Conservation (phyloP, 2,113 vertebrate genomes). For the Osmerus eperlanus region DNA sequence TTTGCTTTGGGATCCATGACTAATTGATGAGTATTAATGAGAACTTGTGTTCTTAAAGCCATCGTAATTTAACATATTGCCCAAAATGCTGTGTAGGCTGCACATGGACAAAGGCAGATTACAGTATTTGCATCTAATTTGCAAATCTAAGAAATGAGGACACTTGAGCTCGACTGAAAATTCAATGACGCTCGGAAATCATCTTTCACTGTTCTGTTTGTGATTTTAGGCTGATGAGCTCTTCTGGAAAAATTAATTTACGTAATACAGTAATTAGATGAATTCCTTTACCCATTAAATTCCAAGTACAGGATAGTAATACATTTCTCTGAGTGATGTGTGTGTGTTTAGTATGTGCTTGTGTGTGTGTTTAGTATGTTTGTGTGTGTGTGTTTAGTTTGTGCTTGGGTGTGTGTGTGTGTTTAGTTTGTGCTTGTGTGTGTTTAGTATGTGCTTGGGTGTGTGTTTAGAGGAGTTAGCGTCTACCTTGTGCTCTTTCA, state of each 20-base stretch:
- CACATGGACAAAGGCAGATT: not conserved
- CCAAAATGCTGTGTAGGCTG: not conserved
- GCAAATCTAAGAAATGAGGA: not conserved
- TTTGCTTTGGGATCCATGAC: not conserved
- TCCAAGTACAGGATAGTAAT: no score
- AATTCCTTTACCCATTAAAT: no score
- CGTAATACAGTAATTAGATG: no score
- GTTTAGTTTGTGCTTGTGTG: not conserved
- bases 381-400: not conserved
- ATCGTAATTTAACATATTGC: not conserved
- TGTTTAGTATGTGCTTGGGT: not conserved
- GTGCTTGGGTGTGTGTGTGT: no score
- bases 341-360: not conserved
- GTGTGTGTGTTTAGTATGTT: not conserved
- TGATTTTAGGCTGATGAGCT: not conserved
- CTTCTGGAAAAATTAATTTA: no score
- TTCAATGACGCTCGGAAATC: not conserved
- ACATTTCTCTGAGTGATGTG: no score
- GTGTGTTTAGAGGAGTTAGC: not conserved
- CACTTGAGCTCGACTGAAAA: not conserved
- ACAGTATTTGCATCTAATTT: slow-evolving; percentile 8
- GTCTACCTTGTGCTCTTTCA: slow-evolving; percentile 4
- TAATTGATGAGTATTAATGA: not conserved
- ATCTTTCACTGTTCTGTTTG: not conserved
- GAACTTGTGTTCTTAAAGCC: not conserved